These are phyloP conservation scores for Sminthurinus aureus DNA, from an alignment of 2,888 invertebrate genomes.

Conservation along the genomic window DNA sequence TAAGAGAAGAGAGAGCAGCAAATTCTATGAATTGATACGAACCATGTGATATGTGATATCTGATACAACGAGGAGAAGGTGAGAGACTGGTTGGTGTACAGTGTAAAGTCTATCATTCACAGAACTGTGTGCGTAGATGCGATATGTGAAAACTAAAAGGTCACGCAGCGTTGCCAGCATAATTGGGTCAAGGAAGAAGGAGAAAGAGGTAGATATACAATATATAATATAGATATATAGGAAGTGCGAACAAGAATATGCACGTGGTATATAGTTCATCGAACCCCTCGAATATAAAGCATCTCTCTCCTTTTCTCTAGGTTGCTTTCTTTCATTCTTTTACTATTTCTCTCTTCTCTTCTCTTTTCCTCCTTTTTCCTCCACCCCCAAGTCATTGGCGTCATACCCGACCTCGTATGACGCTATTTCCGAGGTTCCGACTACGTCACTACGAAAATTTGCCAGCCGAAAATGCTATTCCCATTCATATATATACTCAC, in stretches of 20 bases:
- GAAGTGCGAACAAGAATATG: constrained; percentile 8
- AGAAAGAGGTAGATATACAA: constrained; percentile 14
- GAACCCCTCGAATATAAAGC: constrained; percentile 50
- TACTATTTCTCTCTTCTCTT: no score
- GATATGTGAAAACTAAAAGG: constrained; percentile 40
- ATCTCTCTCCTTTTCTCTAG: constrained; percentile 16
- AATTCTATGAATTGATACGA: no score
- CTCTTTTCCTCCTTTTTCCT: constrained; percentile 41
- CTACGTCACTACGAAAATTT: constrained; percentile 54
- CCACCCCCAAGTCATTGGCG: constrained; percentile 54
- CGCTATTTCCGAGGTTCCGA: constrained; percentile 49
- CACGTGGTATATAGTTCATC: constrained; percentile 56
- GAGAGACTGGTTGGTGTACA: background rate
- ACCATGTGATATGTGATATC: background rate
- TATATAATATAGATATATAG: constrained; percentile 3
- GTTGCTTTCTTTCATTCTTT: no score
- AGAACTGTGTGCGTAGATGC: constrained; percentile 9
- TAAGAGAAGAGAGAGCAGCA: constrained; percentile 13
- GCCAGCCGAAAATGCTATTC: constrained; percentile 30
- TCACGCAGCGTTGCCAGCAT: constrained; percentile 47
- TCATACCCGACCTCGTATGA: constrained; percentile 59
- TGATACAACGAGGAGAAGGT: background rate
- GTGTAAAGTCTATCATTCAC: constrained; percentile 1
- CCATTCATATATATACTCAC: background rate
- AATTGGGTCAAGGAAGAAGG: constrained; percentile 43